phyloP scores from a whole-genome alignment of 2,888 invertebrate species.

The Eristalis intricaria region DNA sequence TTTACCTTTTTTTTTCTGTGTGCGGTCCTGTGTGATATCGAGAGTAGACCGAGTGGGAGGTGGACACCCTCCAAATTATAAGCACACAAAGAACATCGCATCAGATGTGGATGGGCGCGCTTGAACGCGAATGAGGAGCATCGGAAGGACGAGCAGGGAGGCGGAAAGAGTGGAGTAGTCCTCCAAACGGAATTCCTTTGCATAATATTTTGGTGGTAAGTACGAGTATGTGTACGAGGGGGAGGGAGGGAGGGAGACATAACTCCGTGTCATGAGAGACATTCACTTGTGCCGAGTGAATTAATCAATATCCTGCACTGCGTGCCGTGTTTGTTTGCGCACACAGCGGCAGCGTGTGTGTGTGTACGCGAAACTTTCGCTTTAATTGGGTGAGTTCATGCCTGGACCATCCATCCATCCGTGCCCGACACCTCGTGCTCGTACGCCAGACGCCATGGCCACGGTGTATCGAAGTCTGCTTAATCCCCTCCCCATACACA shows the following conservation, averaged over 20 bases:
- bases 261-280: not conserved
- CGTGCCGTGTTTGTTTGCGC: constrained; percentile 37
- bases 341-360: constrained; percentile 13
- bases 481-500: constrained; percentile 45
- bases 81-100: constrained; percentile 61
- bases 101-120: constrained; percentile 50
- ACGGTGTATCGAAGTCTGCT: constrained; percentile 61
- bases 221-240: constrained; percentile 3
- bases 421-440: constrained; percentile 3
- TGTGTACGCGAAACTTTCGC: constrained; percentile 68
- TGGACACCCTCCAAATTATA: constrained; percentile 54
- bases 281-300: constrained; percentile 40
- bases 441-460: constrained; percentile 46
- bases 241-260: constrained; percentile 8
- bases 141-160: constrained; percentile 29
- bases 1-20: constrained; percentile 36
- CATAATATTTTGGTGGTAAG: constrained; percentile 65
- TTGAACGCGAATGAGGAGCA: not conserved
- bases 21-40: constrained; percentile 21
- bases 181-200: constrained; percentile 56
- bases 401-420: constrained; percentile 48
- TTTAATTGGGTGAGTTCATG: constrained; percentile 57
- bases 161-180: constrained; percentile 42
- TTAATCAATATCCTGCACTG: constrained; percentile 65
- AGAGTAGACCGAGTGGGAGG: constrained; percentile 22